Evolutionary conservation across 2,888 invertebrate species (phyloP), one percentile per base, ranked within the genome.

Genomic region (Euclidia mi): DNA sequence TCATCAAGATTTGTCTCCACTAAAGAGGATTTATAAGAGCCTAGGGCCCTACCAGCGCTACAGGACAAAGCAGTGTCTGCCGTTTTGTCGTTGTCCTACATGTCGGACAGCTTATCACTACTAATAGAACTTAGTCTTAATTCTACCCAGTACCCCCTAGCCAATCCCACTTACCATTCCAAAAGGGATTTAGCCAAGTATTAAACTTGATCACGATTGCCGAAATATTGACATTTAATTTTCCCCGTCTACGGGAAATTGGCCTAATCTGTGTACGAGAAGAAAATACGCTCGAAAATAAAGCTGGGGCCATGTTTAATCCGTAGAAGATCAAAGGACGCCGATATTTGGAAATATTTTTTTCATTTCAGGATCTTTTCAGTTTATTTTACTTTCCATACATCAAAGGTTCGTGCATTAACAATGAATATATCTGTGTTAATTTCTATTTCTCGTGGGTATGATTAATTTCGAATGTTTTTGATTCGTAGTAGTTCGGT

Each of bases 251-350:
- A 47, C 35, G 28, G 56, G 48, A 72, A 72, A 67, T 69, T 62
- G 67, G 56, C 37, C 50, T 68, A 73, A 78, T 73, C 76, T 65
- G 32, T 41, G 38, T 41, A 65, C 43, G 59, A 46, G 52, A 56
- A 53, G 47, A 56, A 59, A 66, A 58, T 61, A 51, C 47, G 47
- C 37, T 32, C 35, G 25, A 55, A 61, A 59, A 56, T 48, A 56
- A 64, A 58, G 45, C 48, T 47, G 47, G 38, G 42, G 35, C 32
- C 47, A 56, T 58, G 63, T 69, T 72, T 71, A 71, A 71, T 70
- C 66, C 53, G 32, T 9, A 34, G 55, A 58, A 67, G 78, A 80
- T 80, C 75, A 80, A 80, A 80, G 68, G 32, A 18, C n/a, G 53
- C 47, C 55, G 59, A 65, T 70, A 46, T 68, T 53, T 38, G 46